Evolutionary conservation across 2,113 vertebrate species (phyloP).

Genomic region (Istiophorus platypterus): DNA sequence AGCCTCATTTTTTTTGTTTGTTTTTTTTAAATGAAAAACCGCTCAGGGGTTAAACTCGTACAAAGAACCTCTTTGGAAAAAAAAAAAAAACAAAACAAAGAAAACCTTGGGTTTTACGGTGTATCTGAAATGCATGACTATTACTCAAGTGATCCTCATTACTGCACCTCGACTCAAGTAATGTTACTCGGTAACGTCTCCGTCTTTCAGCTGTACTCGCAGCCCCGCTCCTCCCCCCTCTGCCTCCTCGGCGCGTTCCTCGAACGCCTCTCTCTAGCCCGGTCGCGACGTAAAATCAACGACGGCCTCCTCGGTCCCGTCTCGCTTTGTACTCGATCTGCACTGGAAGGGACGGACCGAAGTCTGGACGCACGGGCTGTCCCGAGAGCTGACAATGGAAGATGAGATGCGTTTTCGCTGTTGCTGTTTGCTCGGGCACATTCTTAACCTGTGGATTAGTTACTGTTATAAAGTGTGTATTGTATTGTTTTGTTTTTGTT

Average conservation of each 20-base stretch:
- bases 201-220: constrained; percentile 11
- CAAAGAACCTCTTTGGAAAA: constrained; percentile 44
- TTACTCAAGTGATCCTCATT: constrained; percentile 22
- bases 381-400: constrained; percentile 3
- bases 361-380: constrained; percentile 11
- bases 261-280: neutral
- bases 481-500: too few species aligned
- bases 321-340: constrained; percentile 5
- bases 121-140: constrained; percentile 55
- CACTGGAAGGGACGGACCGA: constrained; percentile 44
- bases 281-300: constrained; percentile 27
- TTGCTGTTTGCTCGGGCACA: neutral
- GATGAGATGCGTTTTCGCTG: neutral
- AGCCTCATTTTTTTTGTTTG: constrained; percentile 3
- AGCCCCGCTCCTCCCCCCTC: too few species aligned
- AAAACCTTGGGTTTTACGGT: constrained; percentile 10
- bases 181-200: constrained; percentile 3
- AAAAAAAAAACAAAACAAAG: constrained; percentile 12
- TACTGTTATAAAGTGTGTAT: neutral
- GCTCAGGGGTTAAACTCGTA: constrained; percentile 86
- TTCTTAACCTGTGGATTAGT: constrained; percentile 31
- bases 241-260: neutral
- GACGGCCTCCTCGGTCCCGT: constrained; percentile 19
- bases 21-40: constrained; percentile 64
- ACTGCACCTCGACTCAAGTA: constrained; percentile 9